Percentiles rank a stretch among this genome's conserved stretches.
These are phyloP conservation scores for Stegodyphus mimosarum DNA, from an alignment of 1,140 invertebrate species.

Conservation along the genomic window DNA sequence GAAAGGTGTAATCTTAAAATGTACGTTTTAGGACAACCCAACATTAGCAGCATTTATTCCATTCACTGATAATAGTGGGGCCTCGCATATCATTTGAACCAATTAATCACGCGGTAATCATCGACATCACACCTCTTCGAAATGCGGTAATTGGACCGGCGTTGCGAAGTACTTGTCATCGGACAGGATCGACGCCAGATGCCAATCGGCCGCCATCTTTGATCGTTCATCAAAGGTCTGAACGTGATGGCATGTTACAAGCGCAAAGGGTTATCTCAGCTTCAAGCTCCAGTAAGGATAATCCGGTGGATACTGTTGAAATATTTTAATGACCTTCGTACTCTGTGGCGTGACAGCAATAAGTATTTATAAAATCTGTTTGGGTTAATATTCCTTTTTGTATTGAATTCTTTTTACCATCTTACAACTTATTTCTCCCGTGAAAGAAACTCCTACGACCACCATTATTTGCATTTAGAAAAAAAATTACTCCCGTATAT, in stretches of 20 bases:
- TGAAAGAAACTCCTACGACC: too few relatives aligned
- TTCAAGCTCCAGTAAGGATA: too few relatives aligned
- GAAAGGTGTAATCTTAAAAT: constrained; percentile 17
- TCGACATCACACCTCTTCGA: constrained; percentile 10
- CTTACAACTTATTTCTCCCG: too few relatives aligned
- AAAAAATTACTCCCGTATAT: too few relatives aligned
- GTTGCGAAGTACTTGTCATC: neutral
- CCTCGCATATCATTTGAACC: constrained; percentile 29
- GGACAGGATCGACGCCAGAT: too few relatives aligned
- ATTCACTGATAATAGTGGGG: constrained; percentile 6
- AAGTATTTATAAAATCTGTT: too few relatives aligned
- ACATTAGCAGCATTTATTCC: constrained; percentile 12
- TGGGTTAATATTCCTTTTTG: too few relatives aligned
- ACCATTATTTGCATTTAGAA: too few relatives aligned
- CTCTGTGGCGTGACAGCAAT: too few relatives aligned
- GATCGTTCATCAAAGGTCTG: neutral
- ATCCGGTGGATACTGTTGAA: too few relatives aligned
- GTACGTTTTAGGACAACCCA: constrained; percentile 10
- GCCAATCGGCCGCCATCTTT: neutral
- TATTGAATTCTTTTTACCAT: too few relatives aligned
- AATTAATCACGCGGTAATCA: constrained; percentile 29
- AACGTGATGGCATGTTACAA: neutral
- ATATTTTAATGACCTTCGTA: too few relatives aligned
- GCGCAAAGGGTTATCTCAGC: neutral
- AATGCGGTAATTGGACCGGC: constrained; percentile 12